Evolutionary conservation across 1,140 invertebrate genomes (phyloP).

Genomic region (Globodera rostochiensis): DNA sequence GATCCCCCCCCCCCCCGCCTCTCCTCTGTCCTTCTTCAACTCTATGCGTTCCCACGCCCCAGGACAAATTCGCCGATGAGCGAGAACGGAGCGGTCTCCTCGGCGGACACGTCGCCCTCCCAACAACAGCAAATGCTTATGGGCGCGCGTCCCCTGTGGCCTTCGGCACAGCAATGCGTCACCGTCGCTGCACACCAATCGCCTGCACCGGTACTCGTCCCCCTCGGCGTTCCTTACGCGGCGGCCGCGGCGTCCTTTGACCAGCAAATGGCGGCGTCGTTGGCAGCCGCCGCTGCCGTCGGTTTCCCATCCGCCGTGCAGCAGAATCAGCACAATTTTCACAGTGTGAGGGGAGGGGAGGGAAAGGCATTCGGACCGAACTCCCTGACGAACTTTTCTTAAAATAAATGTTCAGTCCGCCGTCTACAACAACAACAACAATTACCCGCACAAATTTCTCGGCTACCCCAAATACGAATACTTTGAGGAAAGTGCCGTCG

Average conservation of each 20-base stretch:
- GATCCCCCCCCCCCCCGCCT: too few relatives aligned
- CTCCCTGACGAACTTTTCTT: too few relatives aligned
- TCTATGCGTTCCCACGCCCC: slow-evolving; percentile 5
- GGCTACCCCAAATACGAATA: slow-evolving; percentile 33
- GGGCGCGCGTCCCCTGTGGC: slow-evolving; percentile 8
- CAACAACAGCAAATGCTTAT: slow-evolving; percentile 14
- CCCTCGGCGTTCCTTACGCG: background rate
- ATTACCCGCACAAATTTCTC: slow-evolving; percentile 26
- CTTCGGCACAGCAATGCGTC: background rate
- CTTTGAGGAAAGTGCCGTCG: slow-evolving; percentile 7
- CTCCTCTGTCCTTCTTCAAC: background rate
- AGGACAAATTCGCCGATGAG: slow-evolving; percentile 24
- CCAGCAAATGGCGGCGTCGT: slow-evolving; percentile 29
- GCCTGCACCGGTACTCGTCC: background rate
- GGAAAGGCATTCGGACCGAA: too few relatives aligned
- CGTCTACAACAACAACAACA: slow-evolving; percentile 1
- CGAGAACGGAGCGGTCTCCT: slow-evolving; percentile 11
- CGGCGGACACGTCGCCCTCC: background rate
- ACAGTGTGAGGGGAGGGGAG: background rate
- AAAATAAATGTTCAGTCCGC: background rate
- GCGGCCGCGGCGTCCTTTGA: slow-evolving; percentile 1
- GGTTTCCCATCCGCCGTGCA: slow-evolving; percentile 1
- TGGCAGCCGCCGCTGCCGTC: slow-evolving; percentile 20
- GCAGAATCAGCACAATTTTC: slow-evolving; percentile 1
- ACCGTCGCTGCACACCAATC: background rate